Percentiles rank a stretch among this genome's conserved stretches.
Evolutionary conservation across 2,797 vertebrate genomes (phyloP).

Genomic region (Melanotaenia boesemani): DNA sequence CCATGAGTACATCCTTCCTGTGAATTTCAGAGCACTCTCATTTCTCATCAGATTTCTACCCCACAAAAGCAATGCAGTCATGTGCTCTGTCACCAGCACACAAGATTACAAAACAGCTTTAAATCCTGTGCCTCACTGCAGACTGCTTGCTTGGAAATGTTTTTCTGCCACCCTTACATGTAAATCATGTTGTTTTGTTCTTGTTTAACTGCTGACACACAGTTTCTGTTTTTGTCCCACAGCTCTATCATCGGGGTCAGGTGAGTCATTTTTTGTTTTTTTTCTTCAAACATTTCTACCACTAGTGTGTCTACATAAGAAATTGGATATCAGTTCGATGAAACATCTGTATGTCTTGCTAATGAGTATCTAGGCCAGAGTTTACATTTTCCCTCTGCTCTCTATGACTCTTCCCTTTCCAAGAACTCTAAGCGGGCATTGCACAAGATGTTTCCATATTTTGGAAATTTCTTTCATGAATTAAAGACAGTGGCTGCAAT

Average conservation of each 20-base stretch:
- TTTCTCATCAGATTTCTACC: constrained; percentile 3
- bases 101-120: constrained; percentile 9
- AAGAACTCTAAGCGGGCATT: constrained; percentile 49
- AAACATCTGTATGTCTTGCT: constrained; percentile 35
- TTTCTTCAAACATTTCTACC: constrained; percentile 12
- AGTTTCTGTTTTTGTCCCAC: constrained; percentile 36
- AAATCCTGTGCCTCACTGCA: neutral
- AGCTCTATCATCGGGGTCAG: constrained; percentile 92
- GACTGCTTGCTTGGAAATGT: constrained; percentile 22
- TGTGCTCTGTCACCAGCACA: constrained; percentile 2
- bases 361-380: constrained; percentile 22
- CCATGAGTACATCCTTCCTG: neutral
- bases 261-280: constrained; percentile 82
- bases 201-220: constrained; percentile 38
- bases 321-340: constrained; percentile 14
- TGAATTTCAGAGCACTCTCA: constrained; percentile 1
- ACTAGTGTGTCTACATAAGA: neutral
- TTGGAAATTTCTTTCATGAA: neutral
- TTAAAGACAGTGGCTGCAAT: constrained; percentile 3
- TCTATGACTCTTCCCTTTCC: constrained; percentile 35
- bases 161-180: neutral
- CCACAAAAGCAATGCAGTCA: neutral
- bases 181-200: constrained; percentile 30
- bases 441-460: constrained; percentile 34
- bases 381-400: constrained; percentile 29